Evolutionary conservation across 2,888 invertebrate species (phyloP), one percentile per base, ranked within the genome.

Genomic region (Seladonia tumulorum): DNA sequence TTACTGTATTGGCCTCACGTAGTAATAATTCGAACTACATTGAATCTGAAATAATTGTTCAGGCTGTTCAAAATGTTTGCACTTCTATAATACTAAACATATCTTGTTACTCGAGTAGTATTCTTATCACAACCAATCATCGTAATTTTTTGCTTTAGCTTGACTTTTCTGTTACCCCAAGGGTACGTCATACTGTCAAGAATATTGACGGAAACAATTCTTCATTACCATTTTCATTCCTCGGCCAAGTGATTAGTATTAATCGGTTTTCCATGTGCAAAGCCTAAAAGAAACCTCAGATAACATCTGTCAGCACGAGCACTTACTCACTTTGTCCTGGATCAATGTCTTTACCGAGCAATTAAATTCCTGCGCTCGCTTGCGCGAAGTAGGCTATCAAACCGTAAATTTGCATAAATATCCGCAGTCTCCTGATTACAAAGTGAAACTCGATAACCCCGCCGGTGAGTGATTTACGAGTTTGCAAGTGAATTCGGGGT

Each of bases 401-500:
- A 70, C 22, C 39, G 39, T n/a, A 39, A 42, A 70, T 70, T 70
- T 70, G 22, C 66, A 66, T 66, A 39, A 70, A 70, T 42, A 70
- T 39, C 42, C 68, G 68, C 39, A 70, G n/a, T 16, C 14, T 12
- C 12, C 14, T 39, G 68, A 39, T 68, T 68, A 39, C 68, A 22
- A 39, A 70, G 39, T 70, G 68, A 70, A 70, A 70, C 68, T 70
- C 39, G 68, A 70, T 42, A 70, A 70, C 42, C 68, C 16, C 5
- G 10, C 39, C 39, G 68, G 68, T 39, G 42, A 39, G 42, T 22
- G 68, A 39, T 70, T 70, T 70, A 42, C 39, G 39, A 42, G 39
- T 42, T 22, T 22, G 39, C 35, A 22, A 70, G 39, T n/a, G 39
- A 42, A 70, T 70, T 42, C 22, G n/a, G 12, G n/a, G 42, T 39